Percentiles rank a stretch among this genome's conserved stretches.
These are phyloP conservation scores for Tenualosa thibaudeaui DNA, from an alignment of 2,797 vertebrate species.

Conservation along the genomic window DNA sequence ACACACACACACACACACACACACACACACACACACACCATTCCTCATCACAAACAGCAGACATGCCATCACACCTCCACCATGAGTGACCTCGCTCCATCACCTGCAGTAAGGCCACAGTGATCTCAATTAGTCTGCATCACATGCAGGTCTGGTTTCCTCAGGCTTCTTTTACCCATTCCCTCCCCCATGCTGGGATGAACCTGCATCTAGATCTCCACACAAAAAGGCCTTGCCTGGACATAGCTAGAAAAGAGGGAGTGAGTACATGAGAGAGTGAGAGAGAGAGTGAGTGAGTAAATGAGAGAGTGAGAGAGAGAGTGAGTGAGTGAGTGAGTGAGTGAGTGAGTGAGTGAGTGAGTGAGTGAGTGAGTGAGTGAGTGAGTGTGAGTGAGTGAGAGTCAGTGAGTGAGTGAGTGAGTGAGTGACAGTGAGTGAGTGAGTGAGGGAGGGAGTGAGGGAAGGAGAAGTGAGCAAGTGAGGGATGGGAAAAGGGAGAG, in stretches of 20 bases:
- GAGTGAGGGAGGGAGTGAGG: too few species aligned
- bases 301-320: too few species aligned
- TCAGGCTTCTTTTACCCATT: background rate
- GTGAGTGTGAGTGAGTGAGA: too few species aligned
- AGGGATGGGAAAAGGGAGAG: too few species aligned
- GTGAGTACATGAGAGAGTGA: too few species aligned
- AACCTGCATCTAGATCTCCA: background rate
- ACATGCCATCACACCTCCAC: background rate
- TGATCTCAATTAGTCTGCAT: background rate
- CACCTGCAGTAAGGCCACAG: background rate
- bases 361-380: too few species aligned
- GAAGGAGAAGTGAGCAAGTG: too few species aligned
- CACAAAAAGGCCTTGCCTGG: background rate
- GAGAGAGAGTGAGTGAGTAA: too few species aligned
- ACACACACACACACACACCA: background rate
- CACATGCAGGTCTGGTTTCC: background rate
- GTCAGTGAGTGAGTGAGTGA: too few species aligned
- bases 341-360: too few species aligned
- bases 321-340: too few species aligned
- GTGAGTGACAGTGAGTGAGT: too few species aligned
- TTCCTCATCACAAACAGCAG: background rate
- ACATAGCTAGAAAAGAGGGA: background rate
- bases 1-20: constrained; percentile 12
- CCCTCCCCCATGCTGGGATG: background rate
- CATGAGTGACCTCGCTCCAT: background rate